phyloP scores from a whole-genome alignment of 2,797 vertebrate species.

The Avahi laniger region DNA sequence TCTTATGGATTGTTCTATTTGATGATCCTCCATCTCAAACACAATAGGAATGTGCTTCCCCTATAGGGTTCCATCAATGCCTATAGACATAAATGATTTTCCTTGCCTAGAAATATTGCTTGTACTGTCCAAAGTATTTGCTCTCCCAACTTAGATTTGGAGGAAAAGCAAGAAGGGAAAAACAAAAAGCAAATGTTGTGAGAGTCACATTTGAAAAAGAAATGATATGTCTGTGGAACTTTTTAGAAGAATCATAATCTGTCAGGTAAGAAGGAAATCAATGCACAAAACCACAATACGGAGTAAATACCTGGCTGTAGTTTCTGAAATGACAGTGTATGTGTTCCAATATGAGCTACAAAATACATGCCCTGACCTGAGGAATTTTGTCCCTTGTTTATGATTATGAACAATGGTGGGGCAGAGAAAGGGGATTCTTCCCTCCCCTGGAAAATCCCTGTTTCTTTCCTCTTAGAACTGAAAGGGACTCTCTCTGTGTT shows the following conservation, averaged over 20 bases:
- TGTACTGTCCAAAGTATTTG: not conserved
- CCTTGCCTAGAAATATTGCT: not conserved
- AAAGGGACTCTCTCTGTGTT: conserved; percentile 57
- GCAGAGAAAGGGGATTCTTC: conserved; percentile 60
- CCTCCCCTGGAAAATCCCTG: conserved; percentile 72
- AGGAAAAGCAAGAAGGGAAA: conserved; percentile 28
- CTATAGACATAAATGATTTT: not conserved
- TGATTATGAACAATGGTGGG: conserved; percentile 29
- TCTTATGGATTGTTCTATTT: not conserved
- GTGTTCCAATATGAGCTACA: not conserved
- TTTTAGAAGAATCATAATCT: not conserved
- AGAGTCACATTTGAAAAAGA: conserved; percentile 25
- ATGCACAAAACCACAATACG: not conserved
- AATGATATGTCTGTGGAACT: not conserved
- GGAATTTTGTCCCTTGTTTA: conserved; percentile 31
- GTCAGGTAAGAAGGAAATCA: conserved; percentile 33
- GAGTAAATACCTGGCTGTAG: not conserved
- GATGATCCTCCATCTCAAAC: conserved; percentile 7
- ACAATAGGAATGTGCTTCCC: not conserved
- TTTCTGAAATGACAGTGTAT: not conserved
- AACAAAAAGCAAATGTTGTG: conserved; percentile 37
- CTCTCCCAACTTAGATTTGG: conserved; percentile 22
- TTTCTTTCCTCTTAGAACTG: conserved; percentile 66
- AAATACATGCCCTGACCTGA: conserved; percentile 8
- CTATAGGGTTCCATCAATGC: not conserved